Evolutionary conservation across 2,113 vertebrate species (phyloP).

Genomic region (Speoplatyrhinus poulsoni): DNA sequence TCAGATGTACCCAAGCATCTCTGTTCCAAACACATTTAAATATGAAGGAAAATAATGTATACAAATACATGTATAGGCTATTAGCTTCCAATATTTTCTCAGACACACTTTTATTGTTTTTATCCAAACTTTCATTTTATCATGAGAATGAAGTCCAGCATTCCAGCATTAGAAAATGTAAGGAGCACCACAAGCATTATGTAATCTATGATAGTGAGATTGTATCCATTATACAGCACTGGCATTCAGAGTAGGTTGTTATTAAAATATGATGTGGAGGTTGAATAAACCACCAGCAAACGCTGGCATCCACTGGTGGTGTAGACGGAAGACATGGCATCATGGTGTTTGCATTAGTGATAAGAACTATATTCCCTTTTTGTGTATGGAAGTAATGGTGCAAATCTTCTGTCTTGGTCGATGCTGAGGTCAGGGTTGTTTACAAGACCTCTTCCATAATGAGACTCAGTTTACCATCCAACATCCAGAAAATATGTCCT

Average conservation of each 20-base stretch:
- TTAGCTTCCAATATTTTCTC: no score
- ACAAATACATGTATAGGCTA: no score
- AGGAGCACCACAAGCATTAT: background rate
- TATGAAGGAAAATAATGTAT: background rate
- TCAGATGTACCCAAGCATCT: background rate
- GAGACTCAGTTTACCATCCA: conserved; percentile 54
- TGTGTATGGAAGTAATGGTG: conserved; percentile 55
- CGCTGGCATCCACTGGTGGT: conserved; percentile 10
- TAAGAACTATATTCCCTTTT: conserved; percentile 43
- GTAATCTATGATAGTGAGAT: conserved; percentile 79
- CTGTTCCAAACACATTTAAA: background rate
- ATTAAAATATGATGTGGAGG: conserved; percentile 5
- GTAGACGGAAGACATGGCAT: background rate
- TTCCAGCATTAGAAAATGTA: no score
- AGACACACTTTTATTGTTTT: no score
- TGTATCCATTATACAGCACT: conserved; percentile 80
- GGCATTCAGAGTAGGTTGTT: conserved; percentile 59
- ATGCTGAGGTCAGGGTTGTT: conserved; percentile 46
- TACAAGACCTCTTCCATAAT: conserved; percentile 51
- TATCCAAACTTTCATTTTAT: no score
- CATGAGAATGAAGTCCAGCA: no score
- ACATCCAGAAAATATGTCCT: conserved; percentile 36
- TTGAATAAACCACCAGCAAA: conserved; percentile 19
- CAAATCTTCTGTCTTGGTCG: conserved; percentile 42
- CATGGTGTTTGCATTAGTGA: background rate